Evolutionary conservation across 2,797 vertebrate species (phyloP).

Genomic region (Anolis apletophallus): DNA sequence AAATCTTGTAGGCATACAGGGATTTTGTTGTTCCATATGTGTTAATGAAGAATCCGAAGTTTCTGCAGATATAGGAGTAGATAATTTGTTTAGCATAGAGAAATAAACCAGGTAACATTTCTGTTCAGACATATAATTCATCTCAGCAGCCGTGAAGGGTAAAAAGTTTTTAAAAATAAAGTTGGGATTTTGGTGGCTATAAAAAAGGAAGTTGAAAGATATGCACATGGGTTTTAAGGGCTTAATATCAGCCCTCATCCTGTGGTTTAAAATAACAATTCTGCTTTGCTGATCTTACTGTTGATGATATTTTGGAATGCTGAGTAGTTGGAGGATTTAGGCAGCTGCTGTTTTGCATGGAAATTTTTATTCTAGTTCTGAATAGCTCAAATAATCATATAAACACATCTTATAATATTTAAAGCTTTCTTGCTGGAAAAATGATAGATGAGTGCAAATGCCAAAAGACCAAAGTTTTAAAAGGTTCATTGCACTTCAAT

Average conservation of each 20-base stretch:
- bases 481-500: background rate
- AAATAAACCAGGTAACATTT: background rate
- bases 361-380: conserved; percentile 49
- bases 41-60: background rate
- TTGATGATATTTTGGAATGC: conserved; percentile 42
- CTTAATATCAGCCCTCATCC: background rate
- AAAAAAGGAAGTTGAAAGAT: background rate
- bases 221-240: background rate
- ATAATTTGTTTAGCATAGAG: background rate
- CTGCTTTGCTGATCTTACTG: conserved; percentile 10
- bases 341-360: conserved; percentile 15
- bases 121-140: background rate
- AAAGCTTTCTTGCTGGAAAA: background rate
- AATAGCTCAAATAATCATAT: conserved; percentile 23
- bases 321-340: background rate
- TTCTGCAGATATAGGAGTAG: background rate
- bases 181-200: background rate
- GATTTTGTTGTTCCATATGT: background rate
- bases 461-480: conserved; percentile 44
- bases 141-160: background rate
- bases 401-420: conserved; percentile 29
- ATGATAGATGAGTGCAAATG: conserved; percentile 24
- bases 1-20: background rate
- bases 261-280: conserved; percentile 39
- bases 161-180: background rate